Conservation (phyloP, 1,140 invertebrate genomes). For the Gonioctena quinquepunctata region DNA sequence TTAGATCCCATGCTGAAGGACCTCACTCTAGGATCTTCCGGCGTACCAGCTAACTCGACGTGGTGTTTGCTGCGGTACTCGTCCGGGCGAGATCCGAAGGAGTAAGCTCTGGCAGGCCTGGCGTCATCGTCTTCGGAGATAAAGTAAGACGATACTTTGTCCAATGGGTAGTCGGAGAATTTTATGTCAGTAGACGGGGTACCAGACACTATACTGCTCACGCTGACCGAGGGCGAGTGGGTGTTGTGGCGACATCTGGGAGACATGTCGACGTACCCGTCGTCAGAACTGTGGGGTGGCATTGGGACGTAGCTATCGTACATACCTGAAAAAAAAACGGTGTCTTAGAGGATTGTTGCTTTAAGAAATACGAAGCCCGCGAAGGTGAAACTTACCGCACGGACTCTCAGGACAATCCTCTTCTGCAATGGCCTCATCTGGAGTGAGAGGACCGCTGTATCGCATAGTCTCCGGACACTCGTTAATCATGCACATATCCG, state of each 20-base stretch:
- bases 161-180: constrained; percentile 68
- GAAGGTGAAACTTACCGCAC: constrained; percentile 20
- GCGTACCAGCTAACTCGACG: constrained; percentile 29
- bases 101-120: constrained; percentile 79
- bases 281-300: constrained; percentile 58
- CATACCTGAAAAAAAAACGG: neutral
- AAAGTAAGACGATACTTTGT: constrained; percentile 68
- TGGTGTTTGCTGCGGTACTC: constrained; percentile 49
- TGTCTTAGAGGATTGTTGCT: too few relatives aligned
- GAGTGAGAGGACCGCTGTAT: constrained; percentile 64
- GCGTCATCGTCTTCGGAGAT: constrained; percentile 62
- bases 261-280: constrained; percentile 71
- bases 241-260: constrained; percentile 57
- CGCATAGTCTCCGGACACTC: neutral
- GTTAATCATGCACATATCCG: constrained; percentile 36
- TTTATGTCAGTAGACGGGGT: constrained; percentile 66
- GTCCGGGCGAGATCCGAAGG: constrained; percentile 74
- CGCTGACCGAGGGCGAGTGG: constrained; percentile 64
- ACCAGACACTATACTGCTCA: constrained; percentile 75
- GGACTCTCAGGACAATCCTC: constrained; percentile 49
- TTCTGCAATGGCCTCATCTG: constrained; percentile 63
- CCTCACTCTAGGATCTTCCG: constrained; percentile 59
- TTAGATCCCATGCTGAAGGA: constrained; percentile 74
- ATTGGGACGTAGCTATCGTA: constrained; percentile 65
- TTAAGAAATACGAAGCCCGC: too few relatives aligned